Evolutionary conservation across 2,888 invertebrate species (phyloP).

Genomic region (Scrobipalpa atriplicella): DNA sequence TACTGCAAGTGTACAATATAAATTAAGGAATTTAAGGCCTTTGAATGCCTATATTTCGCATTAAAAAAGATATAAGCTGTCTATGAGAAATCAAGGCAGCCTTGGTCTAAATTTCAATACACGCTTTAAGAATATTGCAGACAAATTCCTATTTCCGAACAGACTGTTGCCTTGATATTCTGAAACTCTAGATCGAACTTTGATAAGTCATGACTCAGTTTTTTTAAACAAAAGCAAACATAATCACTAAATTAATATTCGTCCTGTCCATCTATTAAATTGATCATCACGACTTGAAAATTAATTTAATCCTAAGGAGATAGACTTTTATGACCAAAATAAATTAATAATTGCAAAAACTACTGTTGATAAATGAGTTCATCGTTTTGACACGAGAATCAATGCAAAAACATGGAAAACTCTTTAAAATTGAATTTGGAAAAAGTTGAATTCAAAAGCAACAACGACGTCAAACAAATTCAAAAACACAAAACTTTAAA

Average conservation of each 20-base stretch:
- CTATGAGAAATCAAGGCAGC: conserved; percentile 46
- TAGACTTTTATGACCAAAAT: too few species aligned
- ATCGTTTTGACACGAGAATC: too few species aligned
- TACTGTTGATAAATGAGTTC: too few species aligned
- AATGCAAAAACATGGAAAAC: too few species aligned
- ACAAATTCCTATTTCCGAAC: conserved; percentile 49
- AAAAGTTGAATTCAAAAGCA: too few species aligned
- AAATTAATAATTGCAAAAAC: too few species aligned
- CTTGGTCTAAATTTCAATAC: conserved; percentile 53
- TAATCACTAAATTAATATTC: conserved; percentile 18
- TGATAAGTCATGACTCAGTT: conserved; percentile 52
- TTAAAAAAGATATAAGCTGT: conserved; percentile 37
- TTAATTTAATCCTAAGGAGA: conserved; percentile 10
- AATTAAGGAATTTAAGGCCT: neutral
- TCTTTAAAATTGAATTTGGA: too few species aligned
- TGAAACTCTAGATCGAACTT: conserved; percentile 49
- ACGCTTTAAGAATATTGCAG: conserved; percentile 38
- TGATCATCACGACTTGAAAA: conserved; percentile 23
- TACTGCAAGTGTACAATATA: conserved; percentile 10
- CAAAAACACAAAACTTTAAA: too few species aligned
- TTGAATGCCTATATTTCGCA: neutral
- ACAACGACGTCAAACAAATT: too few species aligned
- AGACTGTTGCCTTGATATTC: conserved; percentile 62
- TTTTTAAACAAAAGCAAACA: conserved; percentile 24
- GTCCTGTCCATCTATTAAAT: conserved; percentile 15